Percentiles rank a stretch among this genome's conserved stretches.
These are phyloP conservation scores for Xenopus borealis DNA, from an alignment of 2,113 vertebrate species.

Conservation along the genomic window DNA sequence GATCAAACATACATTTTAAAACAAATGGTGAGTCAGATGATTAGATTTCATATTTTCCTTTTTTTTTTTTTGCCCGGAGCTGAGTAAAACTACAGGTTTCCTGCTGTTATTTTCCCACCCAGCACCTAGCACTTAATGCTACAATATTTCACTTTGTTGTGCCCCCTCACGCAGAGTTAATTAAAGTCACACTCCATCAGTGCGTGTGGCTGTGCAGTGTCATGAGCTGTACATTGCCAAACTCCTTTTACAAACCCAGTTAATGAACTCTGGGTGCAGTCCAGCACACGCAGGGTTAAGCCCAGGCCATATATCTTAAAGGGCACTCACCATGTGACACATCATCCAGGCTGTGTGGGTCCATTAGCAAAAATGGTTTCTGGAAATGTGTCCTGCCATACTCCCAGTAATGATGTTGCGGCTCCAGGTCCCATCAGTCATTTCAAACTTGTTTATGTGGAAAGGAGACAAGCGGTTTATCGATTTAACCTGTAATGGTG, in stretches of 20 bases:
- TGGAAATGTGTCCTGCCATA: background rate
- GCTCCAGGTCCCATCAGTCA: background rate
- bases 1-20: too few relatives aligned
- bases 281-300: conserved; percentile 15
- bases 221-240: conserved; percentile 32
- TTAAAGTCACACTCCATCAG: conserved; percentile 40
- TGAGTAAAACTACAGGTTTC: conserved; percentile 6
- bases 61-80: too few relatives aligned
- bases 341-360: background rate
- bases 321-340: background rate
- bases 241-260: conserved; percentile 10
- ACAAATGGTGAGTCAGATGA: too few relatives aligned
- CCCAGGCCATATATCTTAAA: conserved; percentile 1
- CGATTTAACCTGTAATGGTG: conserved; percentile 10
- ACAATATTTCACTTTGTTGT: conserved; percentile 39
- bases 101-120: conserved; percentile 28
- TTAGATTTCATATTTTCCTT: too few relatives aligned
- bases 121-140: conserved; percentile 9
- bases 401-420: conserved; percentile 15
- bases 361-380: conserved; percentile 10
- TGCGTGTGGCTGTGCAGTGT: conserved; percentile 23
- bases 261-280: conserved; percentile 14
- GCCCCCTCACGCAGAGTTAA: conserved; percentile 20
- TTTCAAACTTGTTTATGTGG: background rate
- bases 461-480: conserved; percentile 20